These are phyloP conservation scores for Thunnus maccoyii DNA, from an alignment of 2,113 vertebrate species.

Conservation along the genomic window DNA sequence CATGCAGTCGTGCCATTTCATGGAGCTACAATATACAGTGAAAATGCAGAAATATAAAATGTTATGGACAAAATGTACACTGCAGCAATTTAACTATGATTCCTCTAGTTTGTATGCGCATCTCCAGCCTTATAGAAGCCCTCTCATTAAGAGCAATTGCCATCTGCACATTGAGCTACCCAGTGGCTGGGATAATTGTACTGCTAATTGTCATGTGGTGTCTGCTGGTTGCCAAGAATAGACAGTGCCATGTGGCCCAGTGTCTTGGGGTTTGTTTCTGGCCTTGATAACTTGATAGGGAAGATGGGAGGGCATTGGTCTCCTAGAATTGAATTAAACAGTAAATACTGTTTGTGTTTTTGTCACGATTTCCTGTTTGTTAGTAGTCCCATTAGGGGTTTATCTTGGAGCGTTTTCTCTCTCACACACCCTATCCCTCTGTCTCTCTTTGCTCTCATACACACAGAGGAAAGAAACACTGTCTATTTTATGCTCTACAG, in stretches of 20 bases:
- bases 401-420: slow-evolving; percentile 63
- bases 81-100: slow-evolving; percentile 4
- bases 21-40: slow-evolving; percentile 11
- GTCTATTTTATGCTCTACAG: slow-evolving; percentile 95
- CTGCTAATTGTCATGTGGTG: slow-evolving; percentile 75
- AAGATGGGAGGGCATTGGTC: slow-evolving; percentile 63
- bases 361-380: slow-evolving; percentile 77
- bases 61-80: not conserved
- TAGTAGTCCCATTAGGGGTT: slow-evolving; percentile 65
- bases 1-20: slow-evolving; percentile 29
- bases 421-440: slow-evolving; percentile 26
- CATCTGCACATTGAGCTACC: slow-evolving; percentile 66
- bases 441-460: slow-evolving; percentile 27
- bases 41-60: not conserved
- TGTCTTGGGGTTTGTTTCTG: slow-evolving; percentile 72
- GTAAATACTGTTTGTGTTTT: slow-evolving; percentile 77
- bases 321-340: slow-evolving; percentile 74
- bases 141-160: slow-evolving; percentile 62
- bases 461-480: slow-evolving; percentile 85
- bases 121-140: slow-evolving; percentile 34
- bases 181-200: slow-evolving; percentile 72
- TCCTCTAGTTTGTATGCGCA: slow-evolving; percentile 7
- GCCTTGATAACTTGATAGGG: slow-evolving; percentile 68
- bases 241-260: slow-evolving; percentile 67
- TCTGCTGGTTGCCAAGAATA: slow-evolving; percentile 72